Base-by-base conservation (phyloP, 2,888 invertebrate species). In the Coremacera marginata region DNA sequence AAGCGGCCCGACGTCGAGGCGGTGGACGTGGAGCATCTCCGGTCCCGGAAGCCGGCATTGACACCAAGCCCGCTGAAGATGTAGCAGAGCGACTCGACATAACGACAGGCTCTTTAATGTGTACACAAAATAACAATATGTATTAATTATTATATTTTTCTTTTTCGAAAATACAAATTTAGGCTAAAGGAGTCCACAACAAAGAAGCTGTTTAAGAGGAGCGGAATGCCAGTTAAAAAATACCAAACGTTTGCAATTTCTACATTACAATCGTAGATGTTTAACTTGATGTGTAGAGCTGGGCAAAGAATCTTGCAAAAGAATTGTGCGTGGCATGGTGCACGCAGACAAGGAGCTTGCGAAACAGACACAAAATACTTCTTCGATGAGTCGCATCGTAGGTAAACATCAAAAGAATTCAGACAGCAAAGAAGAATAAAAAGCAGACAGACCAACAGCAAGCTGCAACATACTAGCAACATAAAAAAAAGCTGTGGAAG, bases 1-100 rank as follows among this genome's bases (percentile, higher is more conserved):
- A 89, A 57, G 87, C 85, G 65, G 89, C 85, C 31, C 89, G 85
- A 34, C 89, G 86, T 22, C 89, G 85, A 7, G 89, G 89, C 76
- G 89, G 89, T 74, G 89, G 88, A 75, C 88, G 85, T 80, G 89
- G 89, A 80, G 84, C 86, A 75, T 87, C 83, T 67, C 79, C 82
- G 55, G 80, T 81, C 27, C 76, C 34, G 52, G 76, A 49, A 19
- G 81, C 31, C 62, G 70, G 51, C 31, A 51, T 51, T 49, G 62
- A 65, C 1, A 51, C 75, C 49, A 75, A 37, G 11, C 67, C 67
- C 22, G 57, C 57, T 44, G 57, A 16, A 71, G 71, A 57, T 31
- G 62, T 51, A 19, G 65, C n/a, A 19, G 76, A 55, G 14, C 44
- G 37, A 14, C 22, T 31, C 51, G 77, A 77, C 72, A 77, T 77